phyloP scores from a whole-genome alignment of 2,797 vertebrate species.

The Leuciscus waleckii region DNA sequence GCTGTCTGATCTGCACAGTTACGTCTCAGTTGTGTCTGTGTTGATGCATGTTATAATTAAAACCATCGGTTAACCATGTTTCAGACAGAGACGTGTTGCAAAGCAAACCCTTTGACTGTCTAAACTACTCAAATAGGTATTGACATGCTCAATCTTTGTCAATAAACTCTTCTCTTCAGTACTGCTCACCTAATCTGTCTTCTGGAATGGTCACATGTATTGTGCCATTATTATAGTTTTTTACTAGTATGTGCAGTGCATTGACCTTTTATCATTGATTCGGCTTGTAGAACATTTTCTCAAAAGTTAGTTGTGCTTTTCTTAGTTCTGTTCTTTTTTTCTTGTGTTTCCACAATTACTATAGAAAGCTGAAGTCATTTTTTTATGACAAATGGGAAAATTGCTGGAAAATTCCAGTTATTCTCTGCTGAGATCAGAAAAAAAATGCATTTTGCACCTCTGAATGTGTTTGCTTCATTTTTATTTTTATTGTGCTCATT shows the following conservation, averaged over 20 bases:
- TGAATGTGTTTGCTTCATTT: not conserved
- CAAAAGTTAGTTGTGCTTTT: not conserved
- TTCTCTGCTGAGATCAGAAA: not conserved
- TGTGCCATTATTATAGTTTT: not conserved
- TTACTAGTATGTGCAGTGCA: not conserved
- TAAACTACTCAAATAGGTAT: not conserved
- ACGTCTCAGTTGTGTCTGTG: not conserved
- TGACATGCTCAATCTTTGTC: constrained; percentile 17
- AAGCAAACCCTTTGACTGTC: not conserved
- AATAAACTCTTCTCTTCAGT: not conserved
- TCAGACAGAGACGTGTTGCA: constrained; percentile 1
- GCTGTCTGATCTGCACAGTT: not conserved
- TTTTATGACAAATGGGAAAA: not conserved
- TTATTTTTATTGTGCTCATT: not conserved
- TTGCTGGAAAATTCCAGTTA: not conserved
- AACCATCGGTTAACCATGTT: not conserved
- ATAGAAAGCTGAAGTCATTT: constrained; percentile 11
- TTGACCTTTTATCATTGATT: constrained; percentile 16
- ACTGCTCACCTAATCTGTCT: not conserved
- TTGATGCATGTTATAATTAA: not conserved
- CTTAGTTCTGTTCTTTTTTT: not conserved
- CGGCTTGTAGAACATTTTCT: not conserved
- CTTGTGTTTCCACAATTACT: not conserved
- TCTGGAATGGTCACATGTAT: not conserved
- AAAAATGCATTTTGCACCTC: not conserved